A percentile compares a stretch with the other conserved stretches of the same genome.
Evolutionary conservation across 1,140 invertebrate genomes (phyloP).

Genomic region (Saccostrea cuccullata): DNA sequence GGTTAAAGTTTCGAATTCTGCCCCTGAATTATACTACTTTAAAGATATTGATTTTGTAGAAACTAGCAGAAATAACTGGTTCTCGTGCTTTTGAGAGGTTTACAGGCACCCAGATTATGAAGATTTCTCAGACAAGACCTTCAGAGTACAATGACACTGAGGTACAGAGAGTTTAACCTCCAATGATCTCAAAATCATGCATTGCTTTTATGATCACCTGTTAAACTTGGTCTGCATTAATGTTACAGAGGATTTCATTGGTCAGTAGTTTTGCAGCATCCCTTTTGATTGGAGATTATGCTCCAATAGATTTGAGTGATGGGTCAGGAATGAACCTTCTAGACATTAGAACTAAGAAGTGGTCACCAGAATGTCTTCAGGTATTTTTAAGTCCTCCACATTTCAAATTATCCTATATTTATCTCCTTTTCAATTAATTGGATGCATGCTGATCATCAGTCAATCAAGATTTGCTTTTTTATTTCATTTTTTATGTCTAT

Average conservation of each 20-base stretch:
- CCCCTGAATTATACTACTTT: neutral
- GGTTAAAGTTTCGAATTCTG: no score
- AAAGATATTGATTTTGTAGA: slow-evolving; percentile 9
- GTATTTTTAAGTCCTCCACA: no score
- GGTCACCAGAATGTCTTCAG: slow-evolving; percentile 88
- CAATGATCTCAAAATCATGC: no score
- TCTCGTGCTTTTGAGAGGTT: slow-evolving; percentile 96
- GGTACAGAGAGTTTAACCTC: slow-evolving; percentile 77
- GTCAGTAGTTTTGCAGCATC: slow-evolving; percentile 93
- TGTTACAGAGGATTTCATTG: slow-evolving; percentile 90
- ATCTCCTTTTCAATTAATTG: no score
- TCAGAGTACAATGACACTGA: slow-evolving; percentile 90
- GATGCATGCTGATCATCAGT: no score
- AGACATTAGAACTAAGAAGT: slow-evolving; percentile 89
- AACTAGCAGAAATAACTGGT: slow-evolving; percentile 91
- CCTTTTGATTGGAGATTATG: slow-evolving; percentile 92
- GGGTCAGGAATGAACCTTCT: slow-evolving; percentile 98
- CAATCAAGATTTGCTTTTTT: no score
- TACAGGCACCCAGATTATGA: slow-evolving; percentile 95
- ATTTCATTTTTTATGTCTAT: no score
- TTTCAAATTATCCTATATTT: no score
- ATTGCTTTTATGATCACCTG: no score
- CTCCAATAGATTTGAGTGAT: slow-evolving; percentile 94
- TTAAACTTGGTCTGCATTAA: no score
- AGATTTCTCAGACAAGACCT: slow-evolving; percentile 87